Evolutionary conservation across 1,140 invertebrate species (phyloP).

Genomic region (Parapsyche elsis): DNA sequence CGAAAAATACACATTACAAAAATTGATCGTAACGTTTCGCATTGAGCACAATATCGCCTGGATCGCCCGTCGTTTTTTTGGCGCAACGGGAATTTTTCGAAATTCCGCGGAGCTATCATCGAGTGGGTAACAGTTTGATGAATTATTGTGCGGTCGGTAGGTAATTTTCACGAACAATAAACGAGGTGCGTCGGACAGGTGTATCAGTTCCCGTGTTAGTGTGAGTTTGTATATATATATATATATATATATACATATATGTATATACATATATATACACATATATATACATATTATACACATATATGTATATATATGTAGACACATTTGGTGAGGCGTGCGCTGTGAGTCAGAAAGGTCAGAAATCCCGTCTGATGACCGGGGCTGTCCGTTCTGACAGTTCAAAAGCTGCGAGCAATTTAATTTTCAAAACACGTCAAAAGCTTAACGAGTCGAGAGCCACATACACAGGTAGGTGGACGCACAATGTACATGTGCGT

Average conservation of each 20-base stretch:
- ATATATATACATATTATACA: neutral
- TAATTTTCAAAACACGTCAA: constrained; percentile 43
- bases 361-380: constrained; percentile 23
- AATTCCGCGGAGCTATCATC: neutral
- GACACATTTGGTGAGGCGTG: neutral
- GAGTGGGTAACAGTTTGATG: neutral
- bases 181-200: constrained; percentile 8
- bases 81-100: neutral
- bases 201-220: neutral
- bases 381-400: constrained; percentile 34
- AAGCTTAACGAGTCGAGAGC: constrained; percentile 15
- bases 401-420: constrained; percentile 41
- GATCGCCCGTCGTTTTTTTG: too few relatives aligned
- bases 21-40: too few relatives aligned
- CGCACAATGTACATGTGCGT: too few relatives aligned
- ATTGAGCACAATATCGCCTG: too few relatives aligned
- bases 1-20: neutral
- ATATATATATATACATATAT: neutral
- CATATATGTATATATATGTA: neutral
- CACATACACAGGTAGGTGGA: neutral
- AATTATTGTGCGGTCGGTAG: neutral
- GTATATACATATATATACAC: neutral
- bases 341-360: neutral
- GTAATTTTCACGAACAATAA: constrained; percentile 27
- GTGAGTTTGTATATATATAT: neutral